Evolutionary conservation across 2,113 vertebrate genomes (phyloP), one percentile per base, ranked within the genome.

Genomic region (Sebastes schlegelii): DNA sequence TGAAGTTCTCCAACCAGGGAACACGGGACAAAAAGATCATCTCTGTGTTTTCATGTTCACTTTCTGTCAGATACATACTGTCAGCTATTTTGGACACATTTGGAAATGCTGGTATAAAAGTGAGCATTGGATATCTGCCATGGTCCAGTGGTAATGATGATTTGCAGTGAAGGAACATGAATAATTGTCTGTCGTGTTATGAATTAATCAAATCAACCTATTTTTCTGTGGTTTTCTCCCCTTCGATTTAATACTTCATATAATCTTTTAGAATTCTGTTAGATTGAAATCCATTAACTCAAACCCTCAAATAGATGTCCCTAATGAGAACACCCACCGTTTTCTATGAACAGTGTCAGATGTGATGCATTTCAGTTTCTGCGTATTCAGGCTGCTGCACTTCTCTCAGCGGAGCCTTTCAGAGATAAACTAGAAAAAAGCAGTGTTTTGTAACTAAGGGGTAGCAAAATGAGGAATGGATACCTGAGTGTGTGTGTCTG

Each of bases 241-340:
- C 10, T 65, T 74, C 1, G 2, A 3, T 71, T 77, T 34, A 68
- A 69, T 68, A 10, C 19, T 11, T 72, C 5, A 43, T 16, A 55
- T 9, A 61, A 66, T 57, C 21, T 26, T 55, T 60, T 73, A 23
- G 65, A 70, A 23, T 7, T 67, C 48, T 74, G 71, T 52, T 17
- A 43, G 48, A 63, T 64, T 69, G n/a, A 68, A 82, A 76, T 57
- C 63, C 46, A 83, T 80, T 70, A 77, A 79, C 17, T 75, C 2
- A 51, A 54, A 19, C 34, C 54, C 52, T 77, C 2, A 46, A 60
- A 46, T 43, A 67, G 48, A 82, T 43, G 49, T 46, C 49, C 34
- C 42, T 60, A 61, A 68, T 77, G 46, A 74, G 40, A 79, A 65
- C 55, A 72, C 19, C 8, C 43, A n/a, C 26, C 2, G n/a, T 49